Conservation (phyloP, 2,113 vertebrate species). For the Hepsetus odoe region DNA sequence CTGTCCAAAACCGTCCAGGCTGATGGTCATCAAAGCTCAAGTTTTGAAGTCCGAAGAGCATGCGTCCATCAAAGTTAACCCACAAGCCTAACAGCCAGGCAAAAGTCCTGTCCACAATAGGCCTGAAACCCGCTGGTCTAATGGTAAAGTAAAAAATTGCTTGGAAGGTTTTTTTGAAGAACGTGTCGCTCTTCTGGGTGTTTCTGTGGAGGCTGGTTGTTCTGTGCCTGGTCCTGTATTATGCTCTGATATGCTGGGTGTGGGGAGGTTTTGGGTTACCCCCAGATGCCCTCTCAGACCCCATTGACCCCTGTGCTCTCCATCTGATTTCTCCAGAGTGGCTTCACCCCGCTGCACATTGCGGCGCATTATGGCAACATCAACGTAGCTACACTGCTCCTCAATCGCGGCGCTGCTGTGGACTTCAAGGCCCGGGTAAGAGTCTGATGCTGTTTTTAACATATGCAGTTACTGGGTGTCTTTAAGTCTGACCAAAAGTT, state of each 20-base stretch:
- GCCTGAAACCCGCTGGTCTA: background rate
- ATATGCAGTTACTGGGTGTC: too few species aligned
- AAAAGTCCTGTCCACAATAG: background rate
- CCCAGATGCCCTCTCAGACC: background rate
- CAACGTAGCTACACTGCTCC: conserved; percentile 93
- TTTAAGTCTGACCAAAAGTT: too few species aligned
- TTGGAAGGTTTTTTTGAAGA: conserved; percentile 4
- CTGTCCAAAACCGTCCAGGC: background rate
- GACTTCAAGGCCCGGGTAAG: conserved; percentile 95
- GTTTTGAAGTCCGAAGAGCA: conserved; percentile 20
- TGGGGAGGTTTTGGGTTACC: conserved; percentile 9
- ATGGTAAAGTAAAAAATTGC: background rate
- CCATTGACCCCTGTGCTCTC: conserved; percentile 14
- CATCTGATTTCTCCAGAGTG: conserved; percentile 82
- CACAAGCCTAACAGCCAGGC: background rate
- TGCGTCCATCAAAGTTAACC: conserved; percentile 19
- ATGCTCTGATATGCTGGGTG: background rate
- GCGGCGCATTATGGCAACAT: conserved; percentile 96
- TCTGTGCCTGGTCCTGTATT: conserved; percentile 16
- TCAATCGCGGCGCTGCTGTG: conserved; percentile 92
- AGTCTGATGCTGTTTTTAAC: background rate
- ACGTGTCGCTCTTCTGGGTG: conserved; percentile 8
- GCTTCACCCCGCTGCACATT: conserved; percentile 95
- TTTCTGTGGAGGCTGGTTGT: conserved; percentile 34
- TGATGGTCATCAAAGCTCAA: background rate